Percentiles rank a stretch among this genome's conserved stretches.
Evolutionary conservation across 2,797 vertebrate genomes (phyloP).

Genomic region (Gorsachius magnificus): DNA sequence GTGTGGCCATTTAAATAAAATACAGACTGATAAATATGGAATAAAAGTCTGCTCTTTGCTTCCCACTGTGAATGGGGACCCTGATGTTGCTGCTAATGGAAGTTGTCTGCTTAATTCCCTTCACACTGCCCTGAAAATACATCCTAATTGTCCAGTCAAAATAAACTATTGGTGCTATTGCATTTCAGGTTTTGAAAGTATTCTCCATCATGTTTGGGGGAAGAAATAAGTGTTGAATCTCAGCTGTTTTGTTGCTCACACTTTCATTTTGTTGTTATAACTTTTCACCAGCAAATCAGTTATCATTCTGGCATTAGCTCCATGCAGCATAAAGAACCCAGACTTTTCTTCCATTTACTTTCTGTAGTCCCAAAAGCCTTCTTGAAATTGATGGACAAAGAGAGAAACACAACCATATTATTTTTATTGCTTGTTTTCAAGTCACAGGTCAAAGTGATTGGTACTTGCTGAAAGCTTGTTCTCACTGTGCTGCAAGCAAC

Average conservation of each 20-base stretch:
- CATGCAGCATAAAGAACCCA: not conserved
- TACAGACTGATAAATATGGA: conserved; percentile 36
- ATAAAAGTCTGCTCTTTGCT: not conserved
- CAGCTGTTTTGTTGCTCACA: not conserved
- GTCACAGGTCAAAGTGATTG: not conserved
- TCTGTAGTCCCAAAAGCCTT: not conserved
- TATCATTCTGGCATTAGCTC: not conserved
- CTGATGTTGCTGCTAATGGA: conserved; percentile 28
- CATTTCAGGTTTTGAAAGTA: not conserved
- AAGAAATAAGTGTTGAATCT: not conserved
- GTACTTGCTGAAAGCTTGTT: not conserved
- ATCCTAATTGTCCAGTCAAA: conserved; percentile 22
- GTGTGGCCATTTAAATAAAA: conserved; percentile 20
- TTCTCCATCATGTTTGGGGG: not conserved
- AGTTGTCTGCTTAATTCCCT: not conserved
- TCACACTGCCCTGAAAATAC: not conserved
- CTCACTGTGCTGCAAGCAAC: not conserved
- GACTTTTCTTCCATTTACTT: not conserved
- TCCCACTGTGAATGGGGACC: conserved; percentile 18
- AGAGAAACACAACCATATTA: not conserved
- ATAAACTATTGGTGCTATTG: conserved; percentile 5
- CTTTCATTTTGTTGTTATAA: not conserved
- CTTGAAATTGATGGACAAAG: not conserved
- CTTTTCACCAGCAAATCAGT: not conserved
- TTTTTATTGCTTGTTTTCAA: conserved; percentile 4